A percentile compares a stretch with the other conserved stretches of the same genome.
Evolutionary conservation across 1,140 invertebrate species (phyloP).

Genomic region (Zaprionus inermis): DNA sequence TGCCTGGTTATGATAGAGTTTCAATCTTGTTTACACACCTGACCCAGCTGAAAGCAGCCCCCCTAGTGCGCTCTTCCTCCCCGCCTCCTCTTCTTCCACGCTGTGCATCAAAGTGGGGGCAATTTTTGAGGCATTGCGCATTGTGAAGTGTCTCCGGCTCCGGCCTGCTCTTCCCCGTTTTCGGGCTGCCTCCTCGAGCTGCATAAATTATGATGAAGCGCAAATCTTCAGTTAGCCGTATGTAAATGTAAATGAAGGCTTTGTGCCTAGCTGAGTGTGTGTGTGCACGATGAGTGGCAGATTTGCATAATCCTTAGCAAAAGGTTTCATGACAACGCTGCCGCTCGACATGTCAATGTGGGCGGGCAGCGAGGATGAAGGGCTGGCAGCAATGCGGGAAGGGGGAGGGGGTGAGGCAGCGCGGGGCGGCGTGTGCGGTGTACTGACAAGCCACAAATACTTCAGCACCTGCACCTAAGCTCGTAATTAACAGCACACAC

Average conservation of each 20-base stretch:
- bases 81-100: slow-evolving; percentile 5
- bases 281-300: slow-evolving; percentile 76
- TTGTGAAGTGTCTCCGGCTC: slow-evolving; percentile 60
- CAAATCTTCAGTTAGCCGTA: slow-evolving; percentile 81
- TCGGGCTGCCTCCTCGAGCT: slow-evolving; percentile 27
- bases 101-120: slow-evolving; percentile 68
- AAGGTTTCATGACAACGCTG: slow-evolving; percentile 78
- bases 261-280: slow-evolving; percentile 43
- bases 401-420: not conserved
- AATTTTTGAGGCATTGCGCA: slow-evolving; percentile 76
- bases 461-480: slow-evolving; percentile 57
- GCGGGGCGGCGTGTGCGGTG: not conserved
- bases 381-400: not conserved
- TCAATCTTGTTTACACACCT: slow-evolving; percentile 49
- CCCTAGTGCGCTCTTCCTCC: not conserved
- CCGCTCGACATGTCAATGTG: slow-evolving; percentile 77
- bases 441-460: slow-evolving; percentile 54
- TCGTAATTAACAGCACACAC: slow-evolving; percentile 71
- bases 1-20: slow-evolving; percentile 32
- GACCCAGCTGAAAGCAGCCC: slow-evolving; percentile 34
- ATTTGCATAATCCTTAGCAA: slow-evolving; percentile 81
- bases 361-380: slow-evolving; percentile 1
- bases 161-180: not conserved
- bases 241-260: slow-evolving; percentile 81
- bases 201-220: slow-evolving; percentile 80